These are phyloP conservation scores for Lomographa bimaculata DNA, from an alignment of 2,888 invertebrate genomes.

Conservation along the genomic window DNA sequence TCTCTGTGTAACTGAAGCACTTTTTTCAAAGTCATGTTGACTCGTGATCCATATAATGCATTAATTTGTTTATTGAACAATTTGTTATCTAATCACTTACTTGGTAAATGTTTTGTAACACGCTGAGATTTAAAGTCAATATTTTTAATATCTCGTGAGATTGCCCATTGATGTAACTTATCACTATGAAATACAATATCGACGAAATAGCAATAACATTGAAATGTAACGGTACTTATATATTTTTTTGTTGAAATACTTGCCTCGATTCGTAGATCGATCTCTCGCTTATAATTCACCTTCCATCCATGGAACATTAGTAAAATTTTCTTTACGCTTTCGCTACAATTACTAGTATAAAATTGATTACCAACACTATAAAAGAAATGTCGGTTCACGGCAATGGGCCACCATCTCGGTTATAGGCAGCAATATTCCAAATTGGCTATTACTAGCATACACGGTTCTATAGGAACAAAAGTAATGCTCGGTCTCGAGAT, in stretches of 20 bases:
- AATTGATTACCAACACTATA: conserved; percentile 57
- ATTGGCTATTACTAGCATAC: conserved; percentile 46
- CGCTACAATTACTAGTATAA: conserved; percentile 52
- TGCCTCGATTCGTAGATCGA: conserved; percentile 8
- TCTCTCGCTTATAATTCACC: conserved; percentile 15
- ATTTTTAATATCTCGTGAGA: too few species aligned
- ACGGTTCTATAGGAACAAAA: conserved; percentile 41
- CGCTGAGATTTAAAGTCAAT: too few species aligned
- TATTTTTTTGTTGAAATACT: conserved; percentile 1
- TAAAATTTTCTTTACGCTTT: conserved; percentile 56
- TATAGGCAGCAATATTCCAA: conserved; percentile 51
- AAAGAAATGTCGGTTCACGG: conserved; percentile 51
- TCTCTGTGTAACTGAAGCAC: too few species aligned
- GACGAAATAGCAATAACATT: neutral
- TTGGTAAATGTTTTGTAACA: too few species aligned
- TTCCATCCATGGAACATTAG: conserved; percentile 42
- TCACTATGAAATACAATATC: too few species aligned
- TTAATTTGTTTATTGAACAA: too few species aligned
- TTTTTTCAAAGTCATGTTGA: too few species aligned
- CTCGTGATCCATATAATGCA: too few species aligned
- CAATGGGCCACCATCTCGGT: conserved; percentile 46
- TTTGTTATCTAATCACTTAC: too few species aligned
- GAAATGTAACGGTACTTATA: neutral
- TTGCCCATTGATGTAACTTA: too few species aligned
- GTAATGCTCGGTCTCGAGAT: conserved; percentile 42